Percentiles rank a stretch among this genome's conserved stretches.
These are phyloP conservation scores for Brachypodius melanocephalos DNA, from an alignment of 2,113 vertebrate species.

Conservation along the genomic window DNA sequence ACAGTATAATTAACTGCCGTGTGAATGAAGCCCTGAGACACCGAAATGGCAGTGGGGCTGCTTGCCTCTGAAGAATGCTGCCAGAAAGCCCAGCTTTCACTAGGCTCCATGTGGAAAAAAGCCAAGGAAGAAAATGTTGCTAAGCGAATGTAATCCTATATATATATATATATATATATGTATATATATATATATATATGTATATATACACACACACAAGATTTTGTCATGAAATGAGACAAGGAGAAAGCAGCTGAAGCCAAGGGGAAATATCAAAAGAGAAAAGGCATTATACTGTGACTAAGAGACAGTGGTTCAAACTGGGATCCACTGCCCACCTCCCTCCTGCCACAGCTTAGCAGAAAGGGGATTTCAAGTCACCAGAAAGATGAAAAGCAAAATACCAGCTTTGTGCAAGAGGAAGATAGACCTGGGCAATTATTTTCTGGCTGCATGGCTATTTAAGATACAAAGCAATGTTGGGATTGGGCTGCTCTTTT, in stretches of 20 bases:
- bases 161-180: not conserved
- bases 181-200: rapidly evolving
- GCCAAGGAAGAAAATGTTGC: not conserved
- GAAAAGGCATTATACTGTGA: not conserved
- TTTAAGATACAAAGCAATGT: not conserved
- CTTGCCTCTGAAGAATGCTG: not conserved
- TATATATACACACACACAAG: rapidly evolving
- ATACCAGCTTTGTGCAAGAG: not conserved
- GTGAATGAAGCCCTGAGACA: not conserved
- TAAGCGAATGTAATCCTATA: not conserved
- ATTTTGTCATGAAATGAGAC: not conserved
- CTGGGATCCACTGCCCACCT: not conserved
- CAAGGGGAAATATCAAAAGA: not conserved
- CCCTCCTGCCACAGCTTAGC: not conserved
- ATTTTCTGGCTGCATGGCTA: not conserved
- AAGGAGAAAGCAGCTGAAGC: not conserved
- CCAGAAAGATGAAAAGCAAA: not conserved
- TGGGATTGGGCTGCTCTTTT: not conserved
- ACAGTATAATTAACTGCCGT: not conserved
- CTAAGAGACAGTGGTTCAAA: not conserved
- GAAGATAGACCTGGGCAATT: not conserved
- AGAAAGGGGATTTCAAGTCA: not conserved
- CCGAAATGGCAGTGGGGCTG: not conserved
- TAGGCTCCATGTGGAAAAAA: not conserved
- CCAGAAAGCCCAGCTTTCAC: not conserved